Evolutionary conservation across 2,888 invertebrate species (phyloP), one percentile per base, ranked within the genome.

Genomic region (Drosophila hamatofila): DNA sequence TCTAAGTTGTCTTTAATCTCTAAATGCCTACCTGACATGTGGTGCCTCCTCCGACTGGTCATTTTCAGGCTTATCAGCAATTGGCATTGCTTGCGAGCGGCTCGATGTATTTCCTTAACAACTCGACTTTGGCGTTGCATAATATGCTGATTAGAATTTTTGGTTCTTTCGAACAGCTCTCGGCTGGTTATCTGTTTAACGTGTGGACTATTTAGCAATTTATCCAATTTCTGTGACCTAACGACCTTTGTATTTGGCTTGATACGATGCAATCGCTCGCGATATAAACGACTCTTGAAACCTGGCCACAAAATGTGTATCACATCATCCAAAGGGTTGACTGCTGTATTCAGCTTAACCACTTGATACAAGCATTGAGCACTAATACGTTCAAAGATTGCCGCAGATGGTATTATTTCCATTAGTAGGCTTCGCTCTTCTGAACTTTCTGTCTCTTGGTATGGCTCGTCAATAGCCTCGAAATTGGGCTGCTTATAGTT

Each of bases 401-500:
- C 16, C 1, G 41, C 18, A 0, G 23, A 21, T 5, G 12, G 18
- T 8, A 21, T 63, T 16, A 16, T 27, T 14, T 9, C 18, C n/a
- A 25, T n/a, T 0, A 14, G 14, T 4, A 18, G 16, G 9, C 9
- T 6, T 2, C 27, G 1, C 0, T 9, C 7, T 7, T 18, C n/a
- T 3, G 5, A n/a, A 11, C 18, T 5, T 12, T 3, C 2, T 30
- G 21, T 3, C 5, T 4, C 11, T 1, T n/a, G 42, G 0, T 14
- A 7, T 12, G n/a, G 6, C 12, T 11, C 5, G 6, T 5, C 1
- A 1, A 7, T 12, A 3, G 16, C 16, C 5, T 9, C 16, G 3
- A 51, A 51, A 8, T 35, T 35, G 9, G 62, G 62, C 1, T 46
- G 0, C 8, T 2, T 6, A 14, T 57, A 62, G 9, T 62, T 57